Conservation (phyloP, 2,888 invertebrate genomes). For the Subacronicta megacephala region DNA sequence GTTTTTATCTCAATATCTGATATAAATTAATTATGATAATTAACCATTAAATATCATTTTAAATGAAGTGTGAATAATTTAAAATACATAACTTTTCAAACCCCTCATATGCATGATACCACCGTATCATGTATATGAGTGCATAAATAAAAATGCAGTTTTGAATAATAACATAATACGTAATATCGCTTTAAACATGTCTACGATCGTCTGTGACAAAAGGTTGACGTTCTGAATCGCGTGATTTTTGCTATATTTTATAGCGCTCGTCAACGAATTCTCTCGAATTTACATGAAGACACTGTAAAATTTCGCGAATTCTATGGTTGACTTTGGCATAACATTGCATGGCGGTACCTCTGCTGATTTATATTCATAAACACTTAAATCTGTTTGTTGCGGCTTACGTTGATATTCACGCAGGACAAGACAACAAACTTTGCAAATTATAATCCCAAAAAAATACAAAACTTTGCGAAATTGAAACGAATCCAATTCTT, state of each 20-base stretch:
- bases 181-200: slow-evolving; percentile 33
- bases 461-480: slow-evolving; percentile 53
- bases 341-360: slow-evolving; percentile 60
- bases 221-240: slow-evolving; percentile 68
- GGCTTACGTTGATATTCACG: slow-evolving; percentile 41
- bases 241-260: slow-evolving; percentile 62
- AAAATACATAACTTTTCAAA: neutral
- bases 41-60: no score
- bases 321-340: slow-evolving; percentile 59
- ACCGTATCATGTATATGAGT: no score
- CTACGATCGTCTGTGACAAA: slow-evolving; percentile 31
- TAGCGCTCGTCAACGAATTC: slow-evolving; percentile 59
- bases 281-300: slow-evolving; percentile 71
- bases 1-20: no score
- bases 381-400: slow-evolving; percentile 47
- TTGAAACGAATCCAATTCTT: slow-evolving; percentile 51
- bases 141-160: slow-evolving; percentile 7
- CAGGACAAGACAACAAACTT: slow-evolving; percentile 36
- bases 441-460: slow-evolving; percentile 43
- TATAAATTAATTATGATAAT: no score
- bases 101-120: neutral
- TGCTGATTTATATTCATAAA: slow-evolving; percentile 56
- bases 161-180: slow-evolving; percentile 15
- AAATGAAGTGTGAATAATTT: no score
- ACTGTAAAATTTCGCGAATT: slow-evolving; percentile 68